Evolutionary conservation across 2,888 invertebrate species (phyloP), one percentile per base, ranked within the genome.

Genomic region (Schizotus pectinicornis): DNA sequence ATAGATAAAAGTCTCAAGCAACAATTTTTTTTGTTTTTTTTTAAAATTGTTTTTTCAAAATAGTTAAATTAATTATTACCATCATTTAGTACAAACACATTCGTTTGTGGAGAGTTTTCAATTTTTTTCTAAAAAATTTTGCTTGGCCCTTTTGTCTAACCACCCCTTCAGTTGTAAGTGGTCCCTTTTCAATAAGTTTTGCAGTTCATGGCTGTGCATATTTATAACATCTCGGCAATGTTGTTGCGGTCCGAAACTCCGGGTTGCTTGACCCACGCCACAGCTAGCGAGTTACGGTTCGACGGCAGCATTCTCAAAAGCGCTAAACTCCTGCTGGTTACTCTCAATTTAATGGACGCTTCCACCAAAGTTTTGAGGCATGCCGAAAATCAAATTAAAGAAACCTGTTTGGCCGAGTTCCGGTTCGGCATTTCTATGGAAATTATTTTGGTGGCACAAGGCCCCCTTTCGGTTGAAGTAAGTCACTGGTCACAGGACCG

Each of bases 391-490:
- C 65, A 72, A 56, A 65, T 59, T 0, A 82, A 83, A 67, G 84
- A 86, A n/a, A 87, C 88, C 6, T 87, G 88, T 67, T 79, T 92
- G 41, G 89, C 86, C 0, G 90, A 92, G 74, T 83, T 90, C 1
- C 86, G 86, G 43, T 91, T 91, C 68, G 88, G 88, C 47, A 83
- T 92, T 35, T 83, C 88, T 0, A 79, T 91, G 59, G 92, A 93
- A 77, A 90, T 91, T 0, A 89, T 89, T 0, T 82, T 94, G 7
- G 87, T 89, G 65, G 92, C 91, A 5, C 90, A 91, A 70, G 91
- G 90, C 2, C 91, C 92, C n/a, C 79, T 92, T n/a, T 90, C 91
- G 65, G 88, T 93, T 37, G 92, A 93, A 84, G 92, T 91, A 79
- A 73, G 7, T 31, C 3, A n/a, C 8, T 5, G n/a, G n/a, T n/a